A percentile compares a stretch with the other conserved stretches of the same genome.
Evolutionary conservation across 2,113 vertebrate genomes (phyloP).

Genomic region (Polypterus senegalus): DNA sequence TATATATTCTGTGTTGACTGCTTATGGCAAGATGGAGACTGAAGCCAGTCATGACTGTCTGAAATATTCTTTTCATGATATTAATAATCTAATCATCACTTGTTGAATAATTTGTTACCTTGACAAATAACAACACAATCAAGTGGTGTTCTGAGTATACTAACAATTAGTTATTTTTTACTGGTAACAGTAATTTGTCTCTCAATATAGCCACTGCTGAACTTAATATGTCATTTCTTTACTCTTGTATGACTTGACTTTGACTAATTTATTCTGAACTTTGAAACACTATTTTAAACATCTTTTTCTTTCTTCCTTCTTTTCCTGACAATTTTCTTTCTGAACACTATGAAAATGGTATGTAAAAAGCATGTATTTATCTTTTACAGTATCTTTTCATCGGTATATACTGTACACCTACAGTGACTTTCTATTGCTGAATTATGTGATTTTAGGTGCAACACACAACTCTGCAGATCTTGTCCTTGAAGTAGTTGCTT

Average conservation of each 20-base stretch:
- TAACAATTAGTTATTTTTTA: too few species aligned
- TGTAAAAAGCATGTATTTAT: not conserved
- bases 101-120: too few species aligned
- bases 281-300: slow-evolving; percentile 8
- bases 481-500: slow-evolving; percentile 76
- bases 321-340: slow-evolving; percentile 1
- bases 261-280: not conserved
- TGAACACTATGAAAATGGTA: not conserved
- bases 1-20: too few species aligned
- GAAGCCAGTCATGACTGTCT: too few species aligned
- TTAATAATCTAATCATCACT: too few species aligned
- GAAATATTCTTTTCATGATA: too few species aligned
- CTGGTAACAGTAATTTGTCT: too few species aligned
- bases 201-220: slow-evolving; percentile 9
- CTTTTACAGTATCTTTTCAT: slow-evolving; percentile 1
- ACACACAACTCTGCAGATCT: slow-evolving; percentile 59
- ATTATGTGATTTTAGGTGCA: slow-evolving; percentile 43
- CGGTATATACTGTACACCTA: slow-evolving; percentile 2
- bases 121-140: too few species aligned
- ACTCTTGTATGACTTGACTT: slow-evolving; percentile 16
- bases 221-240: slow-evolving; percentile 26
- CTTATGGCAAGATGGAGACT: too few species aligned
- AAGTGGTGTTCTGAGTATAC: too few species aligned
- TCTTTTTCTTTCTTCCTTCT: slow-evolving; percentile 8
- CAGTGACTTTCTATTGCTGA: slow-evolving; percentile 13